Evolutionary conservation across 1,140 invertebrate species (phyloP).

Genomic region (Thalassaphorura encarpata): DNA sequence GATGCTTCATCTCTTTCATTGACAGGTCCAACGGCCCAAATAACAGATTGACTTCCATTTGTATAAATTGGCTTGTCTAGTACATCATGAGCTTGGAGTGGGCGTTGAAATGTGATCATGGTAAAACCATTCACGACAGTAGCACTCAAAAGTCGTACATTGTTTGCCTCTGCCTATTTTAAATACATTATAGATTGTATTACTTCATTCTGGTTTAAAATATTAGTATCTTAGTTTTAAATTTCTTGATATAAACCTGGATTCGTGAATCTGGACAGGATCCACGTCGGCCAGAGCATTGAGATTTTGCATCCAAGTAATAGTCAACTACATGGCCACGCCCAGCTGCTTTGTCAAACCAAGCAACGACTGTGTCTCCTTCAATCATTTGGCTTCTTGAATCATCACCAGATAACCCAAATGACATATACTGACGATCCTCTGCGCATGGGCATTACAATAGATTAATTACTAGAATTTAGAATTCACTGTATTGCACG

Average conservation of each 20-base stretch:
- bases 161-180: slow-evolving; percentile 59
- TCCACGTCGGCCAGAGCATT: slow-evolving; percentile 68
- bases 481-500: no score
- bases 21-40: slow-evolving; percentile 81
- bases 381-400: slow-evolving; percentile 70
- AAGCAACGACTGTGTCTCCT: slow-evolving; percentile 67
- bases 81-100: slow-evolving; percentile 60
- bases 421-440: slow-evolving; percentile 78
- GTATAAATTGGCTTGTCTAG: slow-evolving; percentile 60
- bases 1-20: slow-evolving; percentile 71
- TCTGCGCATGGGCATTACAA: no score
- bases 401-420: slow-evolving; percentile 64
- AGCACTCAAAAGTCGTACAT: slow-evolving; percentile 69
- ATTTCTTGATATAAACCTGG: slow-evolving; percentile 44
- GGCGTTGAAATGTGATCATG: slow-evolving; percentile 81
- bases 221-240: no score
- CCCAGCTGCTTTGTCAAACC: slow-evolving; percentile 65
- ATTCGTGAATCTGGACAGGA: slow-evolving; percentile 71
- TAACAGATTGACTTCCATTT: slow-evolving; percentile 66
- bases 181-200: no score
- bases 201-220: no score
- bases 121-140: slow-evolving; percentile 85
- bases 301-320: slow-evolving; percentile 69
- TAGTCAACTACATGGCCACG: slow-evolving; percentile 74
- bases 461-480: no score